A percentile compares a stretch with the other conserved stretches of the same genome.
Conservation (phyloP, 2,888 invertebrate genomes). For the Philopedon plagiatum region DNA sequence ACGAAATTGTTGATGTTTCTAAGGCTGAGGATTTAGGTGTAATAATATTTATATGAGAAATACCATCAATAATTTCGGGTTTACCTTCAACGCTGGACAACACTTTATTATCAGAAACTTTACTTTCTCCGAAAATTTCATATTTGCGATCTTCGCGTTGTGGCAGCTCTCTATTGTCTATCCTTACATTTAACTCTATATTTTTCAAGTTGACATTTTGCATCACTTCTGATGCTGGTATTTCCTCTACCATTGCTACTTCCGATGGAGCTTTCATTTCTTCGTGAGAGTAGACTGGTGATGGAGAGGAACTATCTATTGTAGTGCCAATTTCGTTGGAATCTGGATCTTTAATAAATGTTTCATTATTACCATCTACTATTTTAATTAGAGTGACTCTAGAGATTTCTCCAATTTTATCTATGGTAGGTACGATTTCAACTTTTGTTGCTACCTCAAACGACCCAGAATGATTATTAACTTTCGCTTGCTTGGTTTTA, state of each 20-base stretch:
- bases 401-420: conserved; percentile 80
- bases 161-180: conserved; percentile 5
- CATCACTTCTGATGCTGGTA: conserved; percentile 43
- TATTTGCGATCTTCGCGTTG: conserved; percentile 60
- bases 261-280: conserved; percentile 29
- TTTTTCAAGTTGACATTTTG: conserved; percentile 54
- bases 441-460: conserved; percentile 69
- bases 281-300: conserved; percentile 35
- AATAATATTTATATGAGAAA: conserved; percentile 64
- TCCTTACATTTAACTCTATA: conserved; percentile 47
- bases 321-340: conserved; percentile 44
- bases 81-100: conserved; percentile 7
- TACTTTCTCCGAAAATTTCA: conserved; percentile 67
- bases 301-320: conserved; percentile 37
- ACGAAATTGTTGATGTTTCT: conserved; percentile 77
- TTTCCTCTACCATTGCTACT: conserved; percentile 55
- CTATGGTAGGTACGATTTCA: conserved; percentile 75
- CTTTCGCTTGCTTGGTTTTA: conserved; percentile 76
- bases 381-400: conserved; percentile 79
- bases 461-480: conserved; percentile 67
- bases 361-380: conserved; percentile 71
- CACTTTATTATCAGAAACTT: conserved; percentile 64
- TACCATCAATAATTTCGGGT: conserved; percentile 63
- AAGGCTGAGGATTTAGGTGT: conserved; percentile 65
- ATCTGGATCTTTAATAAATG: conserved; percentile 52